Evolutionary conservation across 2,888 invertebrate genomes (phyloP).

Genomic region (Seira ritae): DNA sequence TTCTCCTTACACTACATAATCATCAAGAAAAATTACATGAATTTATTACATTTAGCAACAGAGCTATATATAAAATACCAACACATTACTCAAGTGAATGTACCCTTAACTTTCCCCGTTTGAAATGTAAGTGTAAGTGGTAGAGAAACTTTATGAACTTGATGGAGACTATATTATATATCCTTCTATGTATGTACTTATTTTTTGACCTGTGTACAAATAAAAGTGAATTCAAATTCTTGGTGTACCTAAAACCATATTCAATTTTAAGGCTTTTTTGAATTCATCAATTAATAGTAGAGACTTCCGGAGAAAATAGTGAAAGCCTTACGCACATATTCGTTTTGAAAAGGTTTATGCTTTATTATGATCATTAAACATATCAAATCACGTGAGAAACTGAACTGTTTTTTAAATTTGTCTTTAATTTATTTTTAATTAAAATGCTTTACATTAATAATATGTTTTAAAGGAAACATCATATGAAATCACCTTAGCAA

Average conservation of each 20-base stretch:
- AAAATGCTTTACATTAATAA: no score
- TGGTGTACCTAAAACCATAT: neutral
- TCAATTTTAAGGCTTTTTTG: no score
- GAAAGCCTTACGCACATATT: no score
- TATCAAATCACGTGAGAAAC: no score
- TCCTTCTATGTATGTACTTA: neutral
- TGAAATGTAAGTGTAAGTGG: neutral
- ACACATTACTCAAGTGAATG: neutral
- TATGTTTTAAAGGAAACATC: no score
- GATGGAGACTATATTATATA: neutral
- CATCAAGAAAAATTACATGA: neutral
- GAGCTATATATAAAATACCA: neutral
- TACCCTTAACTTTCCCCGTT: neutral
- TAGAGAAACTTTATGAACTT: neutral
- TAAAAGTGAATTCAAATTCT: neutral
- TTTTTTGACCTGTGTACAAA: neutral
- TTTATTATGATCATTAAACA: no score
- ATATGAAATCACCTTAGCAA: no score
- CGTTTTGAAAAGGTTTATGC: no score
- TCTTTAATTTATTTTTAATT: no score
- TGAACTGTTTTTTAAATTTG: no score
- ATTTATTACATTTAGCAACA: neutral
- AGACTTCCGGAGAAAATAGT: no score
- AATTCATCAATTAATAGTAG: no score
- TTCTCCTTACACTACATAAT: neutral